Percentiles rank a stretch among this genome's conserved stretches.
Evolutionary conservation across 2,113 vertebrate genomes (phyloP).

Genomic region (Epinephelus moara): DNA sequence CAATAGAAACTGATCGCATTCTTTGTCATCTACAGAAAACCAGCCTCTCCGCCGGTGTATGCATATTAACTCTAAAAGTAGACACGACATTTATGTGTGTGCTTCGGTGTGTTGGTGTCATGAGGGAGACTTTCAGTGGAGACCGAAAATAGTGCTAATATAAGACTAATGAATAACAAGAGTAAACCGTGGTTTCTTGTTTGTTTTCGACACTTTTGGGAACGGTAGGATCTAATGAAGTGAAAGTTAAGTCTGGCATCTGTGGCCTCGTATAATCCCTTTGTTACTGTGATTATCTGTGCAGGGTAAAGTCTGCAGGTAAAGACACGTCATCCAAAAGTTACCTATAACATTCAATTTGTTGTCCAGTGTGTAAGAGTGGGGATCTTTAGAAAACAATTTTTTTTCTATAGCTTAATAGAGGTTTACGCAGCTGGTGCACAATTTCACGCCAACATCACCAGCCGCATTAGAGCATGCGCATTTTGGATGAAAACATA

Average conservation of each 20-base stretch:
- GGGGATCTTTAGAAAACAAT: neutral
- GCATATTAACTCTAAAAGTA: slow-evolving; percentile 41
- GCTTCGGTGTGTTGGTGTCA: slow-evolving; percentile 18
- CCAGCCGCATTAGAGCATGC: neutral
- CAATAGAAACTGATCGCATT: neutral
- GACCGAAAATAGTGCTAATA: slow-evolving; percentile 58
- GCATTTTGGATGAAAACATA: neutral
- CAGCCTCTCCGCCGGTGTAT: neutral
- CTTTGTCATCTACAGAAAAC: neutral
- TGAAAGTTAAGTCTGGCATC: slow-evolving; percentile 28
- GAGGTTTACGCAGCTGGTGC: neutral
- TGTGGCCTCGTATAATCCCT: slow-evolving; percentile 28
- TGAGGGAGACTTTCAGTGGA: slow-evolving; percentile 23
- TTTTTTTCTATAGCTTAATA: too few species aligned
- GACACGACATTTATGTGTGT: slow-evolving; percentile 13
- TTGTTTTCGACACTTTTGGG: slow-evolving; percentile 61
- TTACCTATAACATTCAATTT: neutral
- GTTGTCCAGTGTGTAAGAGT: neutral
- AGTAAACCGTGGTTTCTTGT: slow-evolving; percentile 43
- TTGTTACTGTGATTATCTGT: slow-evolving; percentile 28
- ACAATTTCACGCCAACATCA: neutral
- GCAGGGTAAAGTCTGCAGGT: neutral
- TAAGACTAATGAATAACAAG: slow-evolving; percentile 57
- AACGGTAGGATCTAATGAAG: slow-evolving; percentile 31
- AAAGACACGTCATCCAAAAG: neutral